Evolutionary conservation across 1,140 invertebrate genomes (phyloP).

Genomic region (Plodia interpunctella): DNA sequence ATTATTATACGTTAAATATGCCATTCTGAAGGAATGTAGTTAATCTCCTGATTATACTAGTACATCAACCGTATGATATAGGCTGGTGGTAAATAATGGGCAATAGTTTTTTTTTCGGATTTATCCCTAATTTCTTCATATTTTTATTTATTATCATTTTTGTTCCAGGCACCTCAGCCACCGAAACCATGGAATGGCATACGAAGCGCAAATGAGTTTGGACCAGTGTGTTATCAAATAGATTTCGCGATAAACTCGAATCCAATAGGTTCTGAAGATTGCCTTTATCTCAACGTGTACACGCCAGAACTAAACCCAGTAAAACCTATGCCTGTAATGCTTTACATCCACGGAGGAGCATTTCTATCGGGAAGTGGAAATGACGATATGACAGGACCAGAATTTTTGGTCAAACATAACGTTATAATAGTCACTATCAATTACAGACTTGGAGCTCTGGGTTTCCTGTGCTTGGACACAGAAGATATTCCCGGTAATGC

Average conservation of each 20-base stretch:
- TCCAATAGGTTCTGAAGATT: conserved; percentile 62
- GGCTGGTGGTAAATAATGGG: too few relatives aligned
- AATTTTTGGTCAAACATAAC: conserved; percentile 78
- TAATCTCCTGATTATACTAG: too few relatives aligned
- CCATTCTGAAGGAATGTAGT: too few relatives aligned
- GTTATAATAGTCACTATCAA: conserved; percentile 82
- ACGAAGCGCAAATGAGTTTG: conserved; percentile 26
- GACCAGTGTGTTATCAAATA: conserved; percentile 25
- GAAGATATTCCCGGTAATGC: conserved; percentile 51
- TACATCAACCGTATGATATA: too few relatives aligned
- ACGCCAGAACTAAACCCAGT: conserved; percentile 31
- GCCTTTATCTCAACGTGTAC: conserved; percentile 64
- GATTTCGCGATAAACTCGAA: conserved; percentile 12
- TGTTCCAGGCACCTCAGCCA: conserved; percentile 33
- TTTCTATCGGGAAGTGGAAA: conserved; percentile 36
- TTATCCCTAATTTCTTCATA: too few relatives aligned
- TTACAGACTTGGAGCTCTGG: conserved; percentile 80
- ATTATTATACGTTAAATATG: too few relatives aligned
- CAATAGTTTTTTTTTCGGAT: too few relatives aligned
- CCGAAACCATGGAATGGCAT: conserved; percentile 31
- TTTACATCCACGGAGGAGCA: conserved; percentile 67
- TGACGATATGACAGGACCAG: conserved; percentile 70
- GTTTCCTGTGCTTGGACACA: conserved; percentile 68
- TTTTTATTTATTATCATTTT: not conserved
- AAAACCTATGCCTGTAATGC: conserved; percentile 51